Percentiles rank a stretch among this genome's conserved stretches.
Evolutionary conservation across 64 coral and sea anemone genomes (phyloP).

Genomic region (Montipora capricornis): DNA sequence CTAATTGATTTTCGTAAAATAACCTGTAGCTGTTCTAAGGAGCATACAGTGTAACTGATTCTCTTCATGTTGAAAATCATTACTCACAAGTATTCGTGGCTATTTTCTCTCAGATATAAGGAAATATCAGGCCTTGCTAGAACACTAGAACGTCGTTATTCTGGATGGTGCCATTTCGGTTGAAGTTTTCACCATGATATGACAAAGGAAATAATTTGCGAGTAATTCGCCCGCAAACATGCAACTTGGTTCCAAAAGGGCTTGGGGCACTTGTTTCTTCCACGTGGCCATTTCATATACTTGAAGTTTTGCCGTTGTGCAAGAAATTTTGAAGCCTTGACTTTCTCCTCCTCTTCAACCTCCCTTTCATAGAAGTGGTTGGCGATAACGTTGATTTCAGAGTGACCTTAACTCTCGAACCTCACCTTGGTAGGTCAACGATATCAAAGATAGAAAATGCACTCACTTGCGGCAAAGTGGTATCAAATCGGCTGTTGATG

Average conservation of each 20-base stretch:
- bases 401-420: conserved; percentile 22
- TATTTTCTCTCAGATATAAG: too few species aligned
- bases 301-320: conserved; percentile 43
- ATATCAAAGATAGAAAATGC: conserved; percentile 46
- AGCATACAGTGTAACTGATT: too few species aligned
- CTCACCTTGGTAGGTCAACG: conserved; percentile 40
- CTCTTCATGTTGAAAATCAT: too few species aligned
- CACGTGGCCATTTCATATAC: conserved; percentile 36
- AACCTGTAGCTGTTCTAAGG: too few species aligned
- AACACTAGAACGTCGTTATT: too few species aligned
- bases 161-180: too few species aligned
- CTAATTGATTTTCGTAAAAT: too few species aligned
- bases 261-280: conserved; percentile 50
- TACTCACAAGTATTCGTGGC: too few species aligned
- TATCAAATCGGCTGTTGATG: conserved; percentile 45
- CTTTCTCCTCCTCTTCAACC: conserved; percentile 23
- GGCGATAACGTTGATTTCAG: conserved; percentile 19
- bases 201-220: too few species aligned
- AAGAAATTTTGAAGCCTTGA: conserved; percentile 34
- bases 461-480: conserved; percentile 35
- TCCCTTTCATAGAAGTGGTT: conserved; percentile 45
- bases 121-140: too few species aligned
- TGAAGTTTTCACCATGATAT: too few species aligned
- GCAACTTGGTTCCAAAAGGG: conserved; percentile 27
- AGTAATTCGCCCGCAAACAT: background rate